Evolutionary conservation across 2,888 invertebrate species (phyloP), one percentile per base, ranked within the genome.

Genomic region (Xiphydria camelus): DNA sequence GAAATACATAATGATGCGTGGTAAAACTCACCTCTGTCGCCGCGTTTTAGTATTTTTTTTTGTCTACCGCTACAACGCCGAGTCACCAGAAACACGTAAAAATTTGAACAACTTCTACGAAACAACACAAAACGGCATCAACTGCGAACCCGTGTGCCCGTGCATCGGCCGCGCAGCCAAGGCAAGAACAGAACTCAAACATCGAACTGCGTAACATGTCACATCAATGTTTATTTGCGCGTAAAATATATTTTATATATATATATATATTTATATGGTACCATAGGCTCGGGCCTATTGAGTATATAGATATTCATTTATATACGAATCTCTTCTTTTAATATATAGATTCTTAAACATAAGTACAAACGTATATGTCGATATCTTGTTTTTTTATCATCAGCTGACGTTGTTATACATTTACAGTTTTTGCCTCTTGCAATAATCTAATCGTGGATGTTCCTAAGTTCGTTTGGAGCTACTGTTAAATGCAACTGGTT

Each of bases 161-260:
- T n/a, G n/a, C n/a, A n/a, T n/a, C n/a, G n/a, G n/a, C n/a, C n/a
- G n/a, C n/a, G n/a, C n/a, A n/a, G n/a, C n/a, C n/a, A n/a, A n/a
- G n/a, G n/a, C n/a, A n/a, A n/a, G n/a, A n/a, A n/a, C n/a, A n/a
- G n/a, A n/a, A n/a, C n/a, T n/a, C n/a, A 41, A 40, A 44, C 36
- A 35, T 36, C 25, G 23, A 41, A 49, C 47, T 47, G 44, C 19
- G 15, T 17, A 38, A 54, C 49, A 52, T 56, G 53, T 59, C 53
- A 66, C 51, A 61, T 58, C 51, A 58, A 66, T 56, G 50, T 68
- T 66, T 60, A 59, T 61, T 66, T 59, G 62, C 55, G 59, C 45
- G 57, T 54, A 63, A 61, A 59, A 47, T 50, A 49, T 53, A 46
- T 55, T 59, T 54, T 57, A 53, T 45, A 51, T 48, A n/a, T n/a